phyloP scores from a whole-genome alignment of 2,888 invertebrate genomes.

The Drosophila cognata region DNA sequence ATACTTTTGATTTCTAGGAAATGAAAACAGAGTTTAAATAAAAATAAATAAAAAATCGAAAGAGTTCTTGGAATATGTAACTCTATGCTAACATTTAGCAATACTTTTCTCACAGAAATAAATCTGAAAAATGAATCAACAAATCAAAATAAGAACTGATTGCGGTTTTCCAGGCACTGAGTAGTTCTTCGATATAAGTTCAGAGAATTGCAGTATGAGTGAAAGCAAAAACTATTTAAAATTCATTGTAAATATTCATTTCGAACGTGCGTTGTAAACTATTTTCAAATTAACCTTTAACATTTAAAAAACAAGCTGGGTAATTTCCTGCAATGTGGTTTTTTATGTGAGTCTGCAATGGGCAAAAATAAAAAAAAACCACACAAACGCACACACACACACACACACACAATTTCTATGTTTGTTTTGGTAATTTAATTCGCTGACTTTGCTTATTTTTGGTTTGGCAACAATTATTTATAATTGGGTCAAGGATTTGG shows the following conservation, averaged over 20 bases:
- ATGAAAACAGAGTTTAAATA: background rate
- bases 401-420: conserved; percentile 47
- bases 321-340: conserved; percentile 21
- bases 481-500: conserved; percentile 80
- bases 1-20: background rate
- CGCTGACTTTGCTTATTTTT: conserved; percentile 44
- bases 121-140: background rate
- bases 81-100: background rate
- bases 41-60: background rate
- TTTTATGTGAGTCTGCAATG: conserved; percentile 40
- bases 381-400: too few species aligned
- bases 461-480: conserved; percentile 74
- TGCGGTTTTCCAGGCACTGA: background rate
- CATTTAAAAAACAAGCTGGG: conserved; percentile 34
- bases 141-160: background rate
- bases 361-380: conserved; percentile 15
- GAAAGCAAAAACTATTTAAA: background rate
- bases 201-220: background rate
- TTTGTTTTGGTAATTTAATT: conserved; percentile 80
- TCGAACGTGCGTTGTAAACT: background rate
- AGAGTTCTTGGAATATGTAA: background rate
- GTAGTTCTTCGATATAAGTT: background rate
- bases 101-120: background rate
- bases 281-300: conserved; percentile 48
- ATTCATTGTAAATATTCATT: conserved; percentile 24